Conservation (phyloP, 2,113 vertebrate genomes). For the Tretioscincus oriximinensis region DNA sequence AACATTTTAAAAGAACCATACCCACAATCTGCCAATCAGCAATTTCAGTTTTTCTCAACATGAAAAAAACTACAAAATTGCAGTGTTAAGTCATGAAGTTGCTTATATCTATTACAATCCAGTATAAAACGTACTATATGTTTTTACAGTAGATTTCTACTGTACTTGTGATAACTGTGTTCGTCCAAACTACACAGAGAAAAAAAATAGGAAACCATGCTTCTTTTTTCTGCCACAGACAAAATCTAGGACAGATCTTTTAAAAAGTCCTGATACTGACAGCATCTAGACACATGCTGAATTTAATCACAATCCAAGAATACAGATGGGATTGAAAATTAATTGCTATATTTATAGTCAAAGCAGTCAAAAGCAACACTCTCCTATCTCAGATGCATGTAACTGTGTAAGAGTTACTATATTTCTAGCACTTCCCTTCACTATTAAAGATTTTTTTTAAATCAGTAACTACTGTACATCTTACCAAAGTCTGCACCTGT, state of each 20-base stretch:
- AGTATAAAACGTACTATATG: too few species aligned
- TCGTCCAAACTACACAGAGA: background rate
- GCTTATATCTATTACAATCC: too few species aligned
- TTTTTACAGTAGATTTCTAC: too few species aligned
- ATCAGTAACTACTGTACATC: conserved; percentile 14
- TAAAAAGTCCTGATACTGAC: background rate
- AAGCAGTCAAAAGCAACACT: background rate
- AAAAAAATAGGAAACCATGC: background rate
- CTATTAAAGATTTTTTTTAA: background rate
- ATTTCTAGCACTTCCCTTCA: background rate
- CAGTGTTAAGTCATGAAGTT: too few species aligned
- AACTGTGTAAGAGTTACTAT: background rate
- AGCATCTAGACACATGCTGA: too few species aligned
- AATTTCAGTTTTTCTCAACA: too few species aligned
- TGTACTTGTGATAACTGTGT: background rate
- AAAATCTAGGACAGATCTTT: background rate
- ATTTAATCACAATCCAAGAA: background rate
- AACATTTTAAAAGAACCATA: too few species aligned
- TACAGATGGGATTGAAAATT: background rate
- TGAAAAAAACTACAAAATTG: too few species aligned
- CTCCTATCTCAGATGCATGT: background rate
- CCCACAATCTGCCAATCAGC: background rate
- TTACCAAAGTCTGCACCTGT: conserved; percentile 72
- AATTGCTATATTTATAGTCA: background rate
- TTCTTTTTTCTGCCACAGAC: background rate